Evolutionary conservation across 1,140 invertebrate genomes (phyloP), one percentile per base, ranked within the genome.

Genomic region (Idris sp.): DNA sequence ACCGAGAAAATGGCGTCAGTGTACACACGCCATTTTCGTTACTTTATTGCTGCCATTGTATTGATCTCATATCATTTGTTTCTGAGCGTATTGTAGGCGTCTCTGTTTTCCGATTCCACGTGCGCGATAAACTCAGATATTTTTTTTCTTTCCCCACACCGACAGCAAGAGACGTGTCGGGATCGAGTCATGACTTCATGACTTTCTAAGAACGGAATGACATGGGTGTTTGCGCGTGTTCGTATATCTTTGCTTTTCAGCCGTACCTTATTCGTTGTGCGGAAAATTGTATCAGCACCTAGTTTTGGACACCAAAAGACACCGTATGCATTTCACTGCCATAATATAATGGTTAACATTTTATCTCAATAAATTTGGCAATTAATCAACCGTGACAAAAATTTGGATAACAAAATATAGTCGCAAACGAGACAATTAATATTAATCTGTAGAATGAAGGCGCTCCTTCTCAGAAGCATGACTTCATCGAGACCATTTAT

Each of bases 371-470:
- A n/a, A n/a, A n/a, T 44, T 44, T 15, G 28, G 2, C 25, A 14
- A 53, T 64, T 64, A 36, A 54, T 54, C 31, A 46, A 22, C 14
- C 3, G 31, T 11, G 19, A 4, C n/a, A 43, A 62, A 62, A 62
- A 62, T 49, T 40, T 1, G 1, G 19, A 7, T 51, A n/a, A n/a
- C n/a, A n/a, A n/a, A n/a, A n/a, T n/a, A n/a, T n/a, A n/a, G n/a
- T 41, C 58, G 51, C 46, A 65, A 80, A 80, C 78, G 76, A 78
- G 65, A 72, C 72, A 77, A 79, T 79, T 77, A 75, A 75, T 75
- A 75, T 73, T 59, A 74, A 79, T 73, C 44, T 46, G 44, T 40
- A 38, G 62, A 65, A 64, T 36, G 53, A 59, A 61, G 74, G 74
- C 67, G 61, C 74, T 61, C 65, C 61, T 76, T 76, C 74, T 62